Percentiles rank a stretch among this genome's conserved stretches.
Conservation (phyloP, 2,113 vertebrate genomes). For the Bagarius yarrelli region DNA sequence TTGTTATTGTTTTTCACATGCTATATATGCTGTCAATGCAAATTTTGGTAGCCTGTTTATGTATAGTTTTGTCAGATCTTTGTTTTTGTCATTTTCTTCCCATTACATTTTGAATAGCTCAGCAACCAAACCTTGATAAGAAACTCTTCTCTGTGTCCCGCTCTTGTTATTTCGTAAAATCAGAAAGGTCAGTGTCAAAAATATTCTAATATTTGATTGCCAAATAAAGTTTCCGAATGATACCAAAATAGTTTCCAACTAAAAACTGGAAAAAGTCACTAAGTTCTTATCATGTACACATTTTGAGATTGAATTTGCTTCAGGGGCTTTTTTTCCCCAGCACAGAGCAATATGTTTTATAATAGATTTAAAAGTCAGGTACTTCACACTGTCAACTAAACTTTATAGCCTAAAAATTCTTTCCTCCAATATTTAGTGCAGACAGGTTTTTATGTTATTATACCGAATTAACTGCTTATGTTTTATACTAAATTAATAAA, state of each 20-base stretch:
- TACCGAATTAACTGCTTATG: background rate
- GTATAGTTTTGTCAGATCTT: background rate
- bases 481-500: background rate
- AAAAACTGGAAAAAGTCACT: background rate
- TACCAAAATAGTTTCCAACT: background rate
- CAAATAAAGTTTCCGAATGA: background rate
- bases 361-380: background rate
- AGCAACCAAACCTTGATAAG: too few relatives aligned
- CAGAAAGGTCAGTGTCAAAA: background rate
- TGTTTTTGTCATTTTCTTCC: background rate
- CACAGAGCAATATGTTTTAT: background rate
- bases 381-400: background rate
- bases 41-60: background rate
- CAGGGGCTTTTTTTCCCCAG: background rate
- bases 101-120: background rate
- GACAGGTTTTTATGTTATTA: background rate
- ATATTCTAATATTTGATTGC: background rate
- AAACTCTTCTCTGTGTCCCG: too few relatives aligned
- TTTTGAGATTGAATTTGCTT: background rate
- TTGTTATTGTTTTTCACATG: conserved; percentile 20
- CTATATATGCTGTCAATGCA: background rate
- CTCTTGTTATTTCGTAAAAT: too few relatives aligned
- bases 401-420: background rate
- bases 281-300: background rate
- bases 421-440: background rate